Conservation (phyloP, 2,888 invertebrate genomes). For the Eumerus sabulonum region DNA sequence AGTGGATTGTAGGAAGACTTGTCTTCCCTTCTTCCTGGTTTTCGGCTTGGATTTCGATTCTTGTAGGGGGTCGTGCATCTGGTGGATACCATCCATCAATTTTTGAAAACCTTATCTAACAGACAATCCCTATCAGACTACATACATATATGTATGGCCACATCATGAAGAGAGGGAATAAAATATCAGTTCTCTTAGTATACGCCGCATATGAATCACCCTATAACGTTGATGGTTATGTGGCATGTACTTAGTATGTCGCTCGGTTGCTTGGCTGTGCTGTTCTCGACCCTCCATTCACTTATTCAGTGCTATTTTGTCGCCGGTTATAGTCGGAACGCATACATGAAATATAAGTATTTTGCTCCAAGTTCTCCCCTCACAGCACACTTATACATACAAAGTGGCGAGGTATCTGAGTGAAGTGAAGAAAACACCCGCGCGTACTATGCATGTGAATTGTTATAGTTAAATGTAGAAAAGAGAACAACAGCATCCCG, state of each 20-base stretch:
- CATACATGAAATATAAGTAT: too few relatives aligned
- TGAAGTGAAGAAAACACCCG: constrained; percentile 52
- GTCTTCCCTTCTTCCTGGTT: constrained; percentile 30
- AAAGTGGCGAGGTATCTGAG: constrained; percentile 16
- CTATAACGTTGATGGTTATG: constrained; percentile 63
- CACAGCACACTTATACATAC: constrained; percentile 5
- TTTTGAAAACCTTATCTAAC: constrained; percentile 57
- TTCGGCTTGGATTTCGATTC: constrained; percentile 35
- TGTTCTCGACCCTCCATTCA: constrained; percentile 35
- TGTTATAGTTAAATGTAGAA: constrained; percentile 30
- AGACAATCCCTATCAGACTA: constrained; percentile 47
- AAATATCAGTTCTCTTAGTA: constrained; percentile 38
- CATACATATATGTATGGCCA: constrained; percentile 15
- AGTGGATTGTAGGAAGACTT: constrained; percentile 35
- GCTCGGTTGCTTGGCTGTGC: constrained; percentile 25
- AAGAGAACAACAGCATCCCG: constrained; percentile 54
- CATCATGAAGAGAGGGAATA: neutral
- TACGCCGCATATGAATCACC: constrained; percentile 60
- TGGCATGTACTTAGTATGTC: constrained; percentile 61
- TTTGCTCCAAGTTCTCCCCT: constrained; percentile 42
- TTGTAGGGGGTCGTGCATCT: constrained; percentile 47
- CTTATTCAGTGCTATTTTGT: constrained; percentile 60
- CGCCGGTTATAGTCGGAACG: constrained; percentile 55
- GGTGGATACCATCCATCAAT: constrained; percentile 58
- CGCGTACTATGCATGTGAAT: constrained; percentile 20